Conservation (phyloP, 1,140 invertebrate species). For the Chionoecetes opilio region DNA sequence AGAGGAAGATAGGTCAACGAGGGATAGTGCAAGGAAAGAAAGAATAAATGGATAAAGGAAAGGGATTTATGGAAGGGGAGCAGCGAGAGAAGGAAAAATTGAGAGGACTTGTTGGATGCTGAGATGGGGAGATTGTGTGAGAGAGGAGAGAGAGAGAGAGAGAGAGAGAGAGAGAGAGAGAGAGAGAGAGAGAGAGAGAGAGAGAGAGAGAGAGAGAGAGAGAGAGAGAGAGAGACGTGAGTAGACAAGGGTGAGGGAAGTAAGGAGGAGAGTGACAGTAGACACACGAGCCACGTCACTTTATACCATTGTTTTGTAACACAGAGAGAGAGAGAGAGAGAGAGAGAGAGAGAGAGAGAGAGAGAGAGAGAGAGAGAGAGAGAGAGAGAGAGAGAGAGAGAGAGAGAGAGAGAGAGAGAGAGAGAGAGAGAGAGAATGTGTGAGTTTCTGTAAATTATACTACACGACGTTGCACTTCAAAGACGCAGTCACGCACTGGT, state of each 20-base stretch:
- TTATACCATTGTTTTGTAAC: neutral
- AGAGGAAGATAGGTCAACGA: too few species aligned
- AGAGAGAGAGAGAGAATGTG: neutral
- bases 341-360: constrained; percentile 45
- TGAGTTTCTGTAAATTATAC: too few species aligned
- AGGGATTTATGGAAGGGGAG: neutral
- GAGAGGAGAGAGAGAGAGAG: constrained; percentile 24
- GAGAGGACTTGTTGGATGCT: too few species aligned
- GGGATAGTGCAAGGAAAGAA: too few species aligned
- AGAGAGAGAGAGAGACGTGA: neutral
- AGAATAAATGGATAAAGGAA: too few species aligned
- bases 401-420: constrained; percentile 51
- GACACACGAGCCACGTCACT: constrained; percentile 34
- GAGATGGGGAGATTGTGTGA: too few species aligned
- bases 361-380: constrained; percentile 25
- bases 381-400: constrained; percentile 51
- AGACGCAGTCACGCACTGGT: too few species aligned
- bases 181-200: constrained; percentile 31
- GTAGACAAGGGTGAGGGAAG: neutral
- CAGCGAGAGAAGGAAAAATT: constrained; percentile 23
- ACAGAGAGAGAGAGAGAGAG: neutral
- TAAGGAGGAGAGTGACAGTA: neutral
- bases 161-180: constrained; percentile 44
- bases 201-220: constrained; percentile 24
- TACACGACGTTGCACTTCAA: too few species aligned